Base-by-base conservation (phyloP, 1,140 invertebrate species). In the Micrasema longulum region DNA sequence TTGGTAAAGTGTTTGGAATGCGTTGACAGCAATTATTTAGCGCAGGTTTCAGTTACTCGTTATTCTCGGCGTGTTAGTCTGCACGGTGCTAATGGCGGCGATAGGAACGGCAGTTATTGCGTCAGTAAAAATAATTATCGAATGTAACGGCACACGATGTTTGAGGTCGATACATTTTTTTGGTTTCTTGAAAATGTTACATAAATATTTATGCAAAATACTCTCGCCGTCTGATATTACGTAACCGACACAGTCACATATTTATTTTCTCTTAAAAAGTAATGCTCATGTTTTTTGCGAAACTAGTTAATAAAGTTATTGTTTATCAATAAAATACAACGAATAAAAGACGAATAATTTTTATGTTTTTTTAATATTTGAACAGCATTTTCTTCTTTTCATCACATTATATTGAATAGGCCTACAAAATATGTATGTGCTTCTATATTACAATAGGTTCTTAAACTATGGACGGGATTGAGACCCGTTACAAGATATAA, bases 361-460 rank as follows among this genome's bases (percentile, higher is more conserved):
- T 84, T 83, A 75, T 79, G 81, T 80, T 79, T 79, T 80, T 65
- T 55, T 76, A 63, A 84, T 84, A 83, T 84, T 84, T 81, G 81
- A 84, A 84, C 84, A 84, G 82, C 82, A 81, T 84, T 84, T n/a
- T n/a, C n/a, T n/a, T n/a, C n/a, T 82, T 78, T 80, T 83, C 83
- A 84, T 85, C 84, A 85, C 84, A 84, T 82, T 81, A 79, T 83
- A 82, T 81, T 80, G 81, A 84, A 84, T 80, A 83, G 82, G 81
- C 81, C 80, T 85, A 85, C 84, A 84, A 85, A 84, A 84, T 84
- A 85, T 84, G 82, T 79, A 84, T 84, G 83, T 83, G 83, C 84
- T 79, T 84, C 83, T 85, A 85, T 84, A 85, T 85, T 85, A 85
- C 83, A 85, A 57, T 84, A 84, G 82, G 81, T 81, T 83, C 83